These are phyloP conservation scores for Fundulus diaphanus DNA, from an alignment of 2,797 vertebrate species.

Conservation along the genomic window DNA sequence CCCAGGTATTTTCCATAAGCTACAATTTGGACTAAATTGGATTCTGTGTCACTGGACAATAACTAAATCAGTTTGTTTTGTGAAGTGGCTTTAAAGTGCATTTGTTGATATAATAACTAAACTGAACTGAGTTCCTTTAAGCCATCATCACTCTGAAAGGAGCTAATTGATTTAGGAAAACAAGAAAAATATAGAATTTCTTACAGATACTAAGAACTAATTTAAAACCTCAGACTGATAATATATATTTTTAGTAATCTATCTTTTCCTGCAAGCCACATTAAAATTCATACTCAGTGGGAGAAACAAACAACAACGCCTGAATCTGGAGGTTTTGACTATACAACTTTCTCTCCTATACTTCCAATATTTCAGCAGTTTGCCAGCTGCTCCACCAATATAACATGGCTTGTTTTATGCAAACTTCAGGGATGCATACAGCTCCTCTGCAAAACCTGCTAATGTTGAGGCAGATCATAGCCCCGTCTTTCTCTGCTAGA, in stretches of 20 bases:
- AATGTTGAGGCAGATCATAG: not conserved
- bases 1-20: not conserved
- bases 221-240: not conserved
- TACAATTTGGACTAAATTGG: not conserved
- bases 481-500: not conserved
- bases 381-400: not conserved
- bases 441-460: not conserved
- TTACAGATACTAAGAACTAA: not conserved
- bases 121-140: not conserved
- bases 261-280: not conserved
- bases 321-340: not conserved
- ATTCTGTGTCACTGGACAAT: not conserved
- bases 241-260: too few species aligned
- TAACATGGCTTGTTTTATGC: not conserved
- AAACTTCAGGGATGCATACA: not conserved
- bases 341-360: not conserved
- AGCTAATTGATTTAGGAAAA: not conserved
- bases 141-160: not conserved
- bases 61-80: not conserved
- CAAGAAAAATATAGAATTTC: not conserved
- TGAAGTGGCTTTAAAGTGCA: not conserved
- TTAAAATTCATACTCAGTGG: not conserved
- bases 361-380: too few species aligned
- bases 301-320: not conserved
- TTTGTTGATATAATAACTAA: not conserved